Base-by-base conservation (phyloP, 1,140 invertebrate genomes). In the Cotesia glomerata region DNA sequence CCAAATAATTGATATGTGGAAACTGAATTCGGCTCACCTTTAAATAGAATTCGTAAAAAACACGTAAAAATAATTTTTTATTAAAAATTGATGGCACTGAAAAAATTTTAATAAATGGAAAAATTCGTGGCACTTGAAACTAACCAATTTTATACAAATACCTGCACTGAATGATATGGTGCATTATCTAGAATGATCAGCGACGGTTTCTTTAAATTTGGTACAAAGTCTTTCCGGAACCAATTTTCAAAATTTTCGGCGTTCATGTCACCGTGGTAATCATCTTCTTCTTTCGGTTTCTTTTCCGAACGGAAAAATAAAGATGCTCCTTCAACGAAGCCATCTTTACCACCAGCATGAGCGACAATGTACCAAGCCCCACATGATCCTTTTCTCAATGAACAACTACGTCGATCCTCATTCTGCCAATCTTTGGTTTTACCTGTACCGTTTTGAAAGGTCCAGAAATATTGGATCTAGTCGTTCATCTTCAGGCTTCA, bases 241-340 rank as follows among this genome's bases (percentile, higher is more conserved):
- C 65, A 67, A 1, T 9, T 2, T 2, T 3, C 1, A 14, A 67
- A 67, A 5, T 32, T 26, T 13, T 67, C 65, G 5, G 16, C 2
- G 16, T 67, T 26, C 65, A 67, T 67, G 32, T 52, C 65, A 26
- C 45, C 65, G 32, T 67, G 65, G 26, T 67, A 67, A 34, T 67
- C 65, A 32, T 67, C 65, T 1, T 3, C 11, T 4, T 51, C 3
- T n/a, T 18, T 54, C 11, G 65, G 65, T 54, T 67, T 67, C 5
- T 49, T 56, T 5, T 13, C 18, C n/a, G 66, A 36, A 35, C 26
- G n/a, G 7, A 68, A 2, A 18, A 68, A 58, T 7, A 68, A 13
- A 3, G 4, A 8, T 51, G 66, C 66, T 5, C 7, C 52, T 1
- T 26, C 26, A n/a, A 68, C 66, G 16, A 68, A 68, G 56, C 51